phyloP scores from a whole-genome alignment of 1,140 invertebrate species.

The Drosophila littoralis region DNA sequence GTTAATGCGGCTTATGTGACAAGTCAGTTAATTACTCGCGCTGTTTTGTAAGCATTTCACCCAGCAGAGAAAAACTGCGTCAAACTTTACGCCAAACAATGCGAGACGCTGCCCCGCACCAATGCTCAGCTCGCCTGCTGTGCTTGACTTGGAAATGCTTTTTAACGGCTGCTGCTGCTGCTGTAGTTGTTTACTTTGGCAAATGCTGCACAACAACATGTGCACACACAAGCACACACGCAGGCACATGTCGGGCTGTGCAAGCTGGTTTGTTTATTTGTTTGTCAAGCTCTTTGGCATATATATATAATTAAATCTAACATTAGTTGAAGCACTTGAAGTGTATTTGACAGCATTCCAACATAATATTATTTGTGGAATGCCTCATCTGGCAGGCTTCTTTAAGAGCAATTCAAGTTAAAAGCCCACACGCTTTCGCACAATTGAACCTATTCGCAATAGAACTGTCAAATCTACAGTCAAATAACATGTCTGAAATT shows the following conservation, averaged over 20 bases:
- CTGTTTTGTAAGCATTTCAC: conserved; percentile 52
- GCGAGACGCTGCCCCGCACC: conserved; percentile 14
- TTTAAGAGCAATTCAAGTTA: conserved; percentile 29
- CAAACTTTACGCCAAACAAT: conserved; percentile 55
- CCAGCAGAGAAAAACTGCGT: conserved; percentile 34
- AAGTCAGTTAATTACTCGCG: conserved; percentile 75
- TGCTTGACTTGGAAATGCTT: conserved; percentile 67
- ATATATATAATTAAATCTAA: conserved; percentile 71
- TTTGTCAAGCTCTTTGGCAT: conserved; percentile 42
- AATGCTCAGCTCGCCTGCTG: conserved; percentile 20
- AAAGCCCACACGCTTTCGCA: conserved; percentile 20
- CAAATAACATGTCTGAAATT: conserved; percentile 2
- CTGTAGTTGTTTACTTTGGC: conserved; percentile 55
- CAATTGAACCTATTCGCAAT: conserved; percentile 21
- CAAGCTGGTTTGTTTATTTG: conserved; percentile 55
- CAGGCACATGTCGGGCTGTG: conserved; percentile 6
- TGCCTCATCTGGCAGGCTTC: conserved; percentile 21
- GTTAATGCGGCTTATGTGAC: conserved; percentile 81
- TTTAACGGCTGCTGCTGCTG: conserved; percentile 44
- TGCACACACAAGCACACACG: not conserved
- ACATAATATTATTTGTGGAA: conserved; percentile 61
- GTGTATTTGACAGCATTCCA: conserved; percentile 53
- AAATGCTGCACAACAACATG: conserved; percentile 48
- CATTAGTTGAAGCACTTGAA: conserved; percentile 59
- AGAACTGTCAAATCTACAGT: conserved; percentile 8